Evolutionary conservation across 2,888 invertebrate genomes (phyloP).

Genomic region (Silvanus unidentatus): DNA sequence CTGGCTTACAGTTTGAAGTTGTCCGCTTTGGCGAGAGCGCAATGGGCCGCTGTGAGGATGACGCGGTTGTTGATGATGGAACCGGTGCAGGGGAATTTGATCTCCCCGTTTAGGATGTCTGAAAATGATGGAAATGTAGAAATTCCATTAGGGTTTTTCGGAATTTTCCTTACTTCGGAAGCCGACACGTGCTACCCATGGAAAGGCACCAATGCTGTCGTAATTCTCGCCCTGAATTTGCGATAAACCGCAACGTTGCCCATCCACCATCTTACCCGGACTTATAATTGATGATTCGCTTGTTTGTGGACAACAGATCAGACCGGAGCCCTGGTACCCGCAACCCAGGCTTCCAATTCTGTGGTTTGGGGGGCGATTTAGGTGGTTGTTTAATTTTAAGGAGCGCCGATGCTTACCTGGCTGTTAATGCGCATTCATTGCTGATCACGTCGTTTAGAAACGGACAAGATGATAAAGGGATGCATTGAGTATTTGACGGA

Average conservation of each 20-base stretch:
- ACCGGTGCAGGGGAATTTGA: conserved; percentile 71
- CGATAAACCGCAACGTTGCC: conserved; percentile 58
- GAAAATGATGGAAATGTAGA: conserved; percentile 33
- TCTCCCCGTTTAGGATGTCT: conserved; percentile 63
- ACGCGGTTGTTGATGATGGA: conserved; percentile 59
- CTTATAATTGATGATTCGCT: conserved; percentile 28
- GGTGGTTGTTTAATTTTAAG: neutral
- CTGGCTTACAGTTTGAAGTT: conserved; percentile 73
- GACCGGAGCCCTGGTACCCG: conserved; percentile 51
- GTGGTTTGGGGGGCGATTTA: no score
- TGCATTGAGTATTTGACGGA: conserved; percentile 43
- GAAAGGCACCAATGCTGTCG: conserved; percentile 65
- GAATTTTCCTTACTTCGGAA: conserved; percentile 59
- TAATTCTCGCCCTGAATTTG: conserved; percentile 62
- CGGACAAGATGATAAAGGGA: conserved; percentile 54
- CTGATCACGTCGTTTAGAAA: conserved; percentile 53
- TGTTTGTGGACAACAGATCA: conserved; percentile 58
- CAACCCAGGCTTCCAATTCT: conserved; percentile 56
- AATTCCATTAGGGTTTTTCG: neutral
- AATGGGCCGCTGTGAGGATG: conserved; percentile 72
- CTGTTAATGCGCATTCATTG: conserved; percentile 55
- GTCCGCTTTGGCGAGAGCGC: conserved; percentile 70
- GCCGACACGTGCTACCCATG: conserved; percentile 70
- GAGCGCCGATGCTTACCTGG: conserved; percentile 46
- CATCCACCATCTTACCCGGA: conserved; percentile 32